Percentiles rank a stretch among this genome's conserved stretches.
These are phyloP conservation scores for Ivindomyrus marchei DNA, from an alignment of 2,113 vertebrate genomes.

Conservation along the genomic window DNA sequence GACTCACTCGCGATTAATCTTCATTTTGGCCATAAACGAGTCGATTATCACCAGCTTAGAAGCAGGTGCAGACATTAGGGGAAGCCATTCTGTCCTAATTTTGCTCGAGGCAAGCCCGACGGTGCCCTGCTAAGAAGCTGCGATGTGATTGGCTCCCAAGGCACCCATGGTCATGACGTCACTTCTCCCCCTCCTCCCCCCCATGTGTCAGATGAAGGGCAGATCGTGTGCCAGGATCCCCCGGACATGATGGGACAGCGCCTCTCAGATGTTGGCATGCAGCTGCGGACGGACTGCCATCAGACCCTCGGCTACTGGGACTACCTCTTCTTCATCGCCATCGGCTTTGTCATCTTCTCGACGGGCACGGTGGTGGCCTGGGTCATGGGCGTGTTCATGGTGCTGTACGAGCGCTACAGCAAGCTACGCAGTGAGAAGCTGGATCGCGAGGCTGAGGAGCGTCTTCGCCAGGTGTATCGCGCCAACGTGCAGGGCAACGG, in stretches of 20 bases:
- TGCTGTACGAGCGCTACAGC: conserved; percentile 62
- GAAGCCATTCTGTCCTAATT: background rate
- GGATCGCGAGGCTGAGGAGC: conserved; percentile 21
- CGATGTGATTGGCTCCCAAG: background rate
- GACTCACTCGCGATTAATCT: conserved; percentile 10
- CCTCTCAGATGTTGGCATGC: conserved; percentile 60
- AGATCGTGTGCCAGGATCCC: conserved; percentile 58
- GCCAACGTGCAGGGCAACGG: conserved; percentile 9
- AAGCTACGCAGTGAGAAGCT: conserved; percentile 58
- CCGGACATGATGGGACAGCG: conserved; percentile 49
- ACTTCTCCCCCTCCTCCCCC: background rate
- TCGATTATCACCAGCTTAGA: background rate
- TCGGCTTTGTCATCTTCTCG: conserved; percentile 83
- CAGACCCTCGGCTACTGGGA: conserved; percentile 68
- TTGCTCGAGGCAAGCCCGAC: background rate
- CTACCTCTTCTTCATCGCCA: conserved; percentile 75
- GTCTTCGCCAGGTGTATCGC: background rate
- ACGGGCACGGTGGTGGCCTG: conserved; percentile 73
- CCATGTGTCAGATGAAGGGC: conserved; percentile 55
- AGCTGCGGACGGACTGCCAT: conserved; percentile 73
- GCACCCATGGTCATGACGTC: background rate
- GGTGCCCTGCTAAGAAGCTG: background rate
- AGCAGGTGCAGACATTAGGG: conserved; percentile 1
- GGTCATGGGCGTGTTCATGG: conserved; percentile 71
- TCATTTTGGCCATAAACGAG: background rate